A percentile compares a stretch with the other conserved stretches of the same genome.
phyloP scores from a whole-genome alignment of 2,888 invertebrate species.

The Automeris io region DNA sequence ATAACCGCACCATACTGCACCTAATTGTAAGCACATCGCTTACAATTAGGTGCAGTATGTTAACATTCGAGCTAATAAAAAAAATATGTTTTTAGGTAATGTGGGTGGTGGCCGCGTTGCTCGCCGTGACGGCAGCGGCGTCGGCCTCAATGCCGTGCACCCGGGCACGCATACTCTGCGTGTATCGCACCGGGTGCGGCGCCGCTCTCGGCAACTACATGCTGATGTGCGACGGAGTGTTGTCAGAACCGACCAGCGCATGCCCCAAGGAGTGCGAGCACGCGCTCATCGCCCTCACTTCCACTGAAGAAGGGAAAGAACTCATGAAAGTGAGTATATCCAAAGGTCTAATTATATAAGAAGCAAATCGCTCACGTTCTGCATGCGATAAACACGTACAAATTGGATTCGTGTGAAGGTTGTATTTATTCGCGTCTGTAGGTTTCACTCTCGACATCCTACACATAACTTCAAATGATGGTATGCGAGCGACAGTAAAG shows the following conservation, averaged over 20 bases:
- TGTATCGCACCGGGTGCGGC: slow-evolving; percentile 86
- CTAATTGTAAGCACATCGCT: no score
- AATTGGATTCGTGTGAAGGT: no score
- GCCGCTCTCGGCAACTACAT: slow-evolving; percentile 86
- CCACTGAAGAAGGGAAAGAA: slow-evolving; percentile 86
- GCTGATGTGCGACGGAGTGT: slow-evolving; percentile 82
- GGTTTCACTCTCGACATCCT: no score
- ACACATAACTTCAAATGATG: no score
- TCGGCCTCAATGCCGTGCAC: slow-evolving; percentile 73
- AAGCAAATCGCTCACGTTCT: background rate
- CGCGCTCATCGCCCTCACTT: slow-evolving; percentile 86
- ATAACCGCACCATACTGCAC: no score
- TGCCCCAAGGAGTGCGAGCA: slow-evolving; percentile 86
- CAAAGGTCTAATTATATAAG: background rate
- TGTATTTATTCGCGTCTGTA: no score
- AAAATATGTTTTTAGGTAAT: slow-evolving; percentile 42
- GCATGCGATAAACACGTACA: no score
- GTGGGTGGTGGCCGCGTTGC: slow-evolving; percentile 52
- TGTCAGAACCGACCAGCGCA: slow-evolving; percentile 73
- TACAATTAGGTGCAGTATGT: background rate
- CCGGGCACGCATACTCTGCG: slow-evolving; percentile 84
- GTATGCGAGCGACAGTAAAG: no score
- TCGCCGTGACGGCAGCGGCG: slow-evolving; percentile 39
- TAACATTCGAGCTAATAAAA: background rate
- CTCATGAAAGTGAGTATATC: slow-evolving; percentile 82